Evolutionary conservation across 2,888 invertebrate genomes (phyloP), one percentile per base, ranked within the genome.

Genomic region (Pachycephus smyrnensis): DNA sequence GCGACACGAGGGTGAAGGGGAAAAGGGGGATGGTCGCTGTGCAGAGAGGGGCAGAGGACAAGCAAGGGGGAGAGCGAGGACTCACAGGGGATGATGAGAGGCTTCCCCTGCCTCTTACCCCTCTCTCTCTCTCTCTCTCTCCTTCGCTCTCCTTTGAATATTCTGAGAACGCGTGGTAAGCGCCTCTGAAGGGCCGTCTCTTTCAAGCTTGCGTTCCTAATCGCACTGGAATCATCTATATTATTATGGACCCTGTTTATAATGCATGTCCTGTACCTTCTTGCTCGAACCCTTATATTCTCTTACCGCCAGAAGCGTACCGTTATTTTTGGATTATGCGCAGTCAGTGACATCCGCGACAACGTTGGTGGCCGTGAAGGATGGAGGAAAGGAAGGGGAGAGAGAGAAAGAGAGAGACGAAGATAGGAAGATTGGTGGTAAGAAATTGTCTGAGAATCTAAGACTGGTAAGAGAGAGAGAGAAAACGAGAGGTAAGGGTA

Each of bases 111-210:
- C 15, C 40, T 15, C 37, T 37, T 12, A 3, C 12, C 36, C 36
- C 15, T 37, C 37, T 37, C 12, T 37, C 37, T 12, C 33, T 37
- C 69, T 75, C n/a, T 71, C 36, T 71, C 73, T 35, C 31, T 23
- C 75, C 35, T 40, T 75, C 73, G 40, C 71, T 12, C 55, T 6
- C 30, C 80, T 81, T 75, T 83, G 84, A 86, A 86, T 86, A 86
- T 86, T 86, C 83, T 80, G 81, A 83, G 85, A 87, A 87, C 85
- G 88, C 88, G 82, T 86, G 86, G 88, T 88, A 89, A 89, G 89
- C 88, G 86, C 84, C 86, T 88, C 88, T 89, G 84, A 86, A 89
- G 88, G 80, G 85, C 84, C 86, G 83, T 85, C 85, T 83, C 85
- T 86, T 82, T 80, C 81, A 83, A 86, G 86, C 86, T 86, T 86